Base-by-base conservation (phyloP, 2,797 vertebrate genomes). In the Sphenopsis melanotis region DNA sequence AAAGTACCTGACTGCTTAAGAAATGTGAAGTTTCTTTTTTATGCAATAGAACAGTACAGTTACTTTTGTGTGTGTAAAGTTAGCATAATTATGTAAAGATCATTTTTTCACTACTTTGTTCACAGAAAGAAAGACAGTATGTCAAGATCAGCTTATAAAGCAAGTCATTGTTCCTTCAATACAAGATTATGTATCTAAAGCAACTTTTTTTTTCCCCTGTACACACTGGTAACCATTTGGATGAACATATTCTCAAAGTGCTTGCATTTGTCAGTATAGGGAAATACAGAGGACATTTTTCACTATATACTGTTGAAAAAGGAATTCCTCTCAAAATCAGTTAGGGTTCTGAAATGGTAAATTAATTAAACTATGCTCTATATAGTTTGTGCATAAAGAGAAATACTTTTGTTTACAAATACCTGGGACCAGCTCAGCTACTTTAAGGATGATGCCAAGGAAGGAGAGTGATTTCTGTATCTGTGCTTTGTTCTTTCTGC, bases 1-100 rank as follows among this genome's bases (percentile, higher is more conserved):
- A 61, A 94, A 95, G 27, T 37, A 82, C 85, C 64, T 79, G 63
- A 85, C 53, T 85, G 1, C 32, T 86, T 85, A 90, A 93, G 63
- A 79, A 78, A 44, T 47, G 30, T 52, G 27, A 66, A 72, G 26
- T 37, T 61, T 82, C 6, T 57, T 83, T 49, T 84, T 79, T 50
- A 12, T 91, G 12, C 32, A 75, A 0, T 57, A 64, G 65, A 91
- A 49, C 44, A 86, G 50, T 77, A 52, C 32, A 46, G n/a, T 88
- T 95, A 71, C 72, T 93, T 90, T 32, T 81, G 2, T 68, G 26
- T 80, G 8, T 83, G 17, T 60, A 82, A 69, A 78, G 49, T 39
- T 50, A 72, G 65, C 21, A 77, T 41, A 77, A 86, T 94, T 92
- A 93, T 36, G 11, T 87, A 95, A 89, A 90, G 59, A 83, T 53